Base-by-base conservation (phyloP, 2,888 invertebrate genomes). In the Epirrita christyi region DNA sequence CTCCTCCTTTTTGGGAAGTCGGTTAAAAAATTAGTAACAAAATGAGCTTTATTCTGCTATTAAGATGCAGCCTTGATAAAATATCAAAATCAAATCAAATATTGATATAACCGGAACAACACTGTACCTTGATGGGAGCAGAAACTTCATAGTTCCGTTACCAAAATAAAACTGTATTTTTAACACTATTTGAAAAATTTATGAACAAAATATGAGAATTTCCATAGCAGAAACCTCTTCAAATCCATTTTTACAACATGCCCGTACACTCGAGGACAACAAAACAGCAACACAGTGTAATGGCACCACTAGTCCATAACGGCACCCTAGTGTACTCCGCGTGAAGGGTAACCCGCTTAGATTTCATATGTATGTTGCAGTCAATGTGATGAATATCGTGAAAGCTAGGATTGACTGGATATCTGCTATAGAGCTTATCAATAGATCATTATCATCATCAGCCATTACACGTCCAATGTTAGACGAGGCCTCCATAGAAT, bases 211-310 rank as follows among this genome's bases (percentile, higher is more conserved):
- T 36, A 36, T 11, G 10, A 27, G n/a, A 49, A 34, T 10, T 55
- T 43, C 29, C 38, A 34, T 45, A 21, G 15, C 28, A 15, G 34
- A 56, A 40, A 41, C 10, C 13, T 46, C 36, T 56, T 21, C n/a
- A 13, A 15, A 42, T 47, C 21, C 28, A 50, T 42, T 27, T 55
- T 51, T 47, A 50, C 50, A 53, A 53, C 34, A 54, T 58, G 64
- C 58, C 56, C 49, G 65, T 73, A 72, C 84, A 78, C 80, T 78
- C 64, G 78, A 75, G 80, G 71, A 70, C 78, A 78, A 75, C 73
- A 70, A 78, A 80, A 80, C 68, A 70, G 75, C 72, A 71, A 34
- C 69, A 71, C 72, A 62, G 56, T 67, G 58, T 82, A 81, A 83
- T 78, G 72, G 78, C 66, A 49, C 63, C 73, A 71, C 78, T 73